Evolutionary conservation across 1,140 invertebrate genomes (phyloP).

Genomic region (Drosophila gunungcola): DNA sequence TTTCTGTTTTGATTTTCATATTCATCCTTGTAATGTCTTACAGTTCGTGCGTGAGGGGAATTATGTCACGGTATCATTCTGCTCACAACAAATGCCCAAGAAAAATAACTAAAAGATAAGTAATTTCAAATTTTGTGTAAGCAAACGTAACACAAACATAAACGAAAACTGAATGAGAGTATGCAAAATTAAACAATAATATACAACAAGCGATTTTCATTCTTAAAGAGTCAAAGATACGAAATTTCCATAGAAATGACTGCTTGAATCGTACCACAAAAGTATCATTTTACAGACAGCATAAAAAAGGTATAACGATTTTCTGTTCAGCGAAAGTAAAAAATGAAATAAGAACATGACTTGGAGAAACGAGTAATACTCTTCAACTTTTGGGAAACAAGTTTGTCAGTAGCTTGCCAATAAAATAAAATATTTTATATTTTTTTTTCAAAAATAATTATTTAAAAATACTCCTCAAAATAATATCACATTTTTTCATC

Average conservation of each 20-base stretch:
- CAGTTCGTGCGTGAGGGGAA: slow-evolving; percentile 43
- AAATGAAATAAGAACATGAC: not conserved
- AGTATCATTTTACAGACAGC: slow-evolving; percentile 19
- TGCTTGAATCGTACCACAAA: slow-evolving; percentile 11
- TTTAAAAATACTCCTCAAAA: no score
- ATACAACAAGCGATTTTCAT: not conserved
- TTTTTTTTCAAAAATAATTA: no score
- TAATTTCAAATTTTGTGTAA: slow-evolving; percentile 24
- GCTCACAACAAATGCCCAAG: not conserved
- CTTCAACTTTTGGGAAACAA: not conserved
- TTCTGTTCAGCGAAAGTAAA: not conserved
- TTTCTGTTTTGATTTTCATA: slow-evolving; percentile 37
- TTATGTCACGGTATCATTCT: slow-evolving; percentile 36
- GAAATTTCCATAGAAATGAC: slow-evolving; percentile 32
- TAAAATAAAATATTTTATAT: no score
- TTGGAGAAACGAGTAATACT: not conserved
- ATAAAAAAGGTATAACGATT: not conserved
- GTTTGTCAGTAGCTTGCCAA: no score
- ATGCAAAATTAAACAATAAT: slow-evolving; percentile 27
- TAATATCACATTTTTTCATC: no score
- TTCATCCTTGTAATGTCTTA: slow-evolving; percentile 38
- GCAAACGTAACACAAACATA: slow-evolving; percentile 3
- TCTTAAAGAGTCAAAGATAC: not conserved
- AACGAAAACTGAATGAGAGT: not conserved
- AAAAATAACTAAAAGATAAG: slow-evolving; percentile 16